Evolutionary conservation across 2,113 vertebrate genomes (phyloP).

Genomic region (Prunella fulvescens): DNA sequence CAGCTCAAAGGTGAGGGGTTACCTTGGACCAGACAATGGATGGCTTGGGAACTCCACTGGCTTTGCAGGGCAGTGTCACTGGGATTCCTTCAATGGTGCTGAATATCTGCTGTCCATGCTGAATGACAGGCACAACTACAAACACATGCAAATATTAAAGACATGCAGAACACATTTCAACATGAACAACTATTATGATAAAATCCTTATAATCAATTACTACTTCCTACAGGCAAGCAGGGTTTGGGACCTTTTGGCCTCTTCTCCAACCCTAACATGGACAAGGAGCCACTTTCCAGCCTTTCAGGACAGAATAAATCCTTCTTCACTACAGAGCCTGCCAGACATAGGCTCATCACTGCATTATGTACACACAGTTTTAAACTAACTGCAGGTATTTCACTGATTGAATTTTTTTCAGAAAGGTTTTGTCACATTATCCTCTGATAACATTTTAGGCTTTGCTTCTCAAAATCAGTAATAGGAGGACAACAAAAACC

Average conservation of each 20-base stretch:
- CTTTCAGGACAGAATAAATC: neutral
- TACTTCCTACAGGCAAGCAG: neutral
- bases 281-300: neutral
- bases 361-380: accelerated
- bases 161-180: neutral
- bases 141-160: neutral
- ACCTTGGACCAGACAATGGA: conserved; percentile 93
- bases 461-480: neutral
- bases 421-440: neutral
- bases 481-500: neutral
- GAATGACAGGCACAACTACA: conserved; percentile 89
- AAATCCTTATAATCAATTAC: neutral
- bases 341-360: neutral
- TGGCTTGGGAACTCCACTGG: conserved; percentile 85
- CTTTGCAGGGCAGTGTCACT: conserved; percentile 87
- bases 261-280: neutral
- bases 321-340: neutral
- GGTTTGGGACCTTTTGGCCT: neutral
- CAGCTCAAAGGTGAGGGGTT: neutral
- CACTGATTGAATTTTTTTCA: neutral
- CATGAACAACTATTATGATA: neutral
- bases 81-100: conserved; percentile 89
- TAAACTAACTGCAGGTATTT: neutral
- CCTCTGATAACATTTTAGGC: neutral
- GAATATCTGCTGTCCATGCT: conserved; percentile 92